Base-by-base conservation (phyloP, 1,140 invertebrate species). In the Prorops nasuta region DNA sequence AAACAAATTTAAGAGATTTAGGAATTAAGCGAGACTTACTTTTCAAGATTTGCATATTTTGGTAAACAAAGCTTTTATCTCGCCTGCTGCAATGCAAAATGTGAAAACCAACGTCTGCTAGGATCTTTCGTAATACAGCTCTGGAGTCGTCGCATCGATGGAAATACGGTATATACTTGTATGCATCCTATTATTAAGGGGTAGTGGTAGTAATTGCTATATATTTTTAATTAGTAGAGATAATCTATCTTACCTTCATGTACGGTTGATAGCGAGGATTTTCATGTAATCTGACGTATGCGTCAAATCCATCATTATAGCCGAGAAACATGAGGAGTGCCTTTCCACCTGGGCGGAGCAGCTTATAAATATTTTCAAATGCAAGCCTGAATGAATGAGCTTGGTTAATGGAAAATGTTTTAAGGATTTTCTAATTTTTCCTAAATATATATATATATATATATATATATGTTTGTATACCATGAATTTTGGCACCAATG, bases 401-500 rank as follows among this genome's bases (percentile, higher is more conserved):
- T 41, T 32, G 15, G 10, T 24, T 15, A 15, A 2, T 4, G 43
- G 10, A 3, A 20, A n/a, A n/a, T n/a, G n/a, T n/a, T n/a, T n/a
- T n/a, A n/a, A n/a, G n/a, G n/a, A n/a, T n/a, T n/a, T n/a, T n/a
- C n/a, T n/a, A n/a, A n/a, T n/a, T n/a, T n/a, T n/a, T n/a, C n/a
- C n/a, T n/a, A n/a, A n/a, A n/a, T n/a, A n/a, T n/a, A n/a, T n/a
- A n/a, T n/a, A n/a, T n/a, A n/a, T n/a, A n/a, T n/a, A n/a, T n/a
- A n/a, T n/a, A n/a, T n/a, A n/a, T n/a, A n/a, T n/a, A n/a, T n/a
- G n/a, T n/a, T n/a, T n/a, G n/a, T n/a, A n/a, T 80, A 90, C 82
- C 80, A 80, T 58, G 88, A 83, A 60, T 90, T 81, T 49, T 84
- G 82, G 21, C 91, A 84, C 90, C 90, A 93, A 57, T 92, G 90